Evolutionary conservation across 2,797 vertebrate genomes (phyloP), one percentile per base, ranked within the genome.

Genomic region (Lindbergichthys nudifrons): DNA sequence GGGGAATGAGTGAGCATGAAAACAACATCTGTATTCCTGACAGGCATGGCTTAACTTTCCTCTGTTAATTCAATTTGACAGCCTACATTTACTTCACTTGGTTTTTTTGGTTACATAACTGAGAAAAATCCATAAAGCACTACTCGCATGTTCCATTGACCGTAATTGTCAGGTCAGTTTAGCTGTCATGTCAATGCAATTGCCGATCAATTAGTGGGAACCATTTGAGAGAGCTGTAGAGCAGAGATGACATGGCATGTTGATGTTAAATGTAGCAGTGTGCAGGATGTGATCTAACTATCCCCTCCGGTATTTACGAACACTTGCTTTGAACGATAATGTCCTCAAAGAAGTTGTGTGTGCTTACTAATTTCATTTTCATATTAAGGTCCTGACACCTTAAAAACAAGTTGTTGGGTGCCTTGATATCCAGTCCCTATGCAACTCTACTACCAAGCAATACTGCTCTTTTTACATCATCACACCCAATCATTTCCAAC

Each of bases 21-120:
- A 15, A 47, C 65, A 69, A 36, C 32, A 53, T 30, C 10, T 47
- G 18, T 19, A 45, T 32, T 65, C 72, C 15, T 63, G 26, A 65
- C 43, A 72, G 14, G 65, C 66, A 30, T 53, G 57, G 16, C 36
- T 60, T 18, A 9, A 48, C 23, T 51, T 62, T 62, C 52, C 63
- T 23, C 52, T 23, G 51, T 10, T 79, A 71, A 84, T 78, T 72
- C n/a, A 41, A 14, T 67, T 14, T 67, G 85, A 84, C 79, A 70
- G 52, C 16, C 9, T 21, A 56, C 79, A 81, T 81, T 87, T 63
- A 66, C 60, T 63, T 26, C 21, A 26, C 60, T 60, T 36, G 19
- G 14, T 59, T 71, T 48, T 70, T 58, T 36, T 53, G 4, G 12
- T 92, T 87, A 90, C 42, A 56, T 72, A 91, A 90, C 81, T 4